Evolutionary conservation across 2,113 vertebrate genomes (phyloP), one percentile per base, ranked within the genome.

Genomic region (Mixornis gularis): DNA sequence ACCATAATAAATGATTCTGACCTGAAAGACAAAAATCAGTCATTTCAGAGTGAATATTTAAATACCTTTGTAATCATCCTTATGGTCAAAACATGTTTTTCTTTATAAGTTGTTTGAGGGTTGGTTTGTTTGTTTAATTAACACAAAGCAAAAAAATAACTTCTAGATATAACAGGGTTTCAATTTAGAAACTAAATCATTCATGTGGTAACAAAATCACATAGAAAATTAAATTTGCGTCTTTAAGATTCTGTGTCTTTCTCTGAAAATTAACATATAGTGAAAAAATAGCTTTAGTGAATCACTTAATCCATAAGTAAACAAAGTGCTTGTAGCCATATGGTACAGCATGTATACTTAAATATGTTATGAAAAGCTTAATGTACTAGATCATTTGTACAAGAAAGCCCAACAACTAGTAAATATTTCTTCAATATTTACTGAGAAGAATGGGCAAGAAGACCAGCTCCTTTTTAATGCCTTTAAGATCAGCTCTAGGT

Each of bases 221-320:
- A 44, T 41, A 66, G 40, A 25, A 88, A 78, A 40, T 36, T 17
- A 18, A 87, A 85, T 60, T 36, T 52, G 65, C 62, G 10, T 34
- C 77, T 63, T 78, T 66, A n/a, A 59, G 29, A n/a, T 73, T 78
- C 20, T 78, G 2, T 44, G 4, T 64, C 49, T 63, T 10, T 70
- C 52, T 87, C 88, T 80, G 58, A 79, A 93, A 92, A 73, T 69
- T 38, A 85, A 25, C 56, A 53, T 70, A 27, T 24, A 78, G 26
- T 77, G 48, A 78, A 95, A 89, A 92, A 94, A 73, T 65, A 87
- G n/a, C 65, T 64, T 48, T 4, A 40, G 34, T 87, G 85, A 92
- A 51, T 95, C 44, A 73, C 20, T 87, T 69, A 20, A 56, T 89
- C 43, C 62, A 12, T 49, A 77, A 83, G 34, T 80, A 91, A 62